Base-by-base conservation (phyloP, 2,888 invertebrate species). In the Hypomecis punctinalis region DNA sequence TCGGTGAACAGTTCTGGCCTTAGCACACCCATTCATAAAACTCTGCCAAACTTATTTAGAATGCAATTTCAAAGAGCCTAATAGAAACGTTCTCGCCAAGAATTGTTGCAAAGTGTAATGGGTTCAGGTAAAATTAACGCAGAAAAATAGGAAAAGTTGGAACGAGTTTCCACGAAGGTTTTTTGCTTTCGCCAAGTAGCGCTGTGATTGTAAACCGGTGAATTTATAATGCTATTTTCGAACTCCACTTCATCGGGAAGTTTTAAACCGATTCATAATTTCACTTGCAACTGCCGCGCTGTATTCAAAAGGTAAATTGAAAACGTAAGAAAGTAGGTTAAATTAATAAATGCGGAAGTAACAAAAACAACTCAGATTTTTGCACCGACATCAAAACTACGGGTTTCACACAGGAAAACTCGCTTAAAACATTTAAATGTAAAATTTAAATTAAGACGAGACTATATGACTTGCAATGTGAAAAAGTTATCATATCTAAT, bases 71-170 rank as follows among this genome's bases (percentile, higher is more conserved):
- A 90, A 85, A 71, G 80, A 84, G 84, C 86, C 87, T 90, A 88
- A 89, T 88, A 89, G 86, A 89, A 88, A 87, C 82, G 83, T 84
- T 88, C 85, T 83, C 83, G 86, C 85, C 86, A 86, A 89, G 91
- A 90, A 92, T 86, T 91, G 91, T 92, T 91, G 89, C 88, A 86
- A 91, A 91, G 88, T 91, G 90, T 93, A 92, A 92, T 92, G 90
- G 92, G 90, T 91, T 90, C 92, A 91, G 89, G 88, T 88, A 88
- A 89, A 90, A 90, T 89, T 90, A 90, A 92, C 92, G 92, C 91
- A 92, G 92, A 93, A 93, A 93, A 93, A 93, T 92, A 93, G 93
- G 93, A 91, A 92, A 93, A 93, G 93, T 93, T 93, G 88, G 85
- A 91, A 92, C 87, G 93, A 93, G 93, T 92, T 92, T 89, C 79